Evolutionary conservation across 2,113 vertebrate species (phyloP), one percentile per base, ranked within the genome.

Genomic region (Nyctereutes procyonoides): DNA sequence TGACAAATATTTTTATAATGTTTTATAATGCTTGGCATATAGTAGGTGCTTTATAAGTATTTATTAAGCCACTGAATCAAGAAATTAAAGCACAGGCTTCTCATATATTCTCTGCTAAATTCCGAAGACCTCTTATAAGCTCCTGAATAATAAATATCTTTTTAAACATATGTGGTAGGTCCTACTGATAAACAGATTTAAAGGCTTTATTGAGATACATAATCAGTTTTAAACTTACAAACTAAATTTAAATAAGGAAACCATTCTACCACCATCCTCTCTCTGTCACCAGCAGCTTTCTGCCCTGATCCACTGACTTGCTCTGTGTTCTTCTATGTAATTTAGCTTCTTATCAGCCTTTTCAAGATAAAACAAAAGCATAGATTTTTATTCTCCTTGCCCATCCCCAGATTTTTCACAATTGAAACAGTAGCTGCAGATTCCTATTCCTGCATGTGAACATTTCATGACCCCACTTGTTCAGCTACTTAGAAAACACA

Each of bases 11-110:
- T 89, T 71, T 86, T 90, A 81, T 6, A 35, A 58, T 48, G 19
- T 19, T 14, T 94, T 56, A 73, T 43, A 95, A 58, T 28, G 32
- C 0, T 84, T 53, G 28, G 3, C n/a, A 85, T 71, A 53, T 20
- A 80, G 38, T 48, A 88, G 35, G 30, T 71, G 51, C 2, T 80
- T 26, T 1, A 0, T 67, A 35, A 58, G 5, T 88, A 56, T 35
- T 32, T 87, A 32, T 28, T 94, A 67, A 71, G 79, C 19, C 55
- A 88, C 16, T 73, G 20, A 81, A 38, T n/a, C 4, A 32, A 28
- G n/a, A 97, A 90, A 92, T 48, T 71, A 69, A 93, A 94, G 19
- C 16, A 30, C 15, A 92, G 43, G 8, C 17, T 79, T 86, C 58
- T 15, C 12, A 58, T 17, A 71, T 32, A 58, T 4, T 63, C 17